phyloP scores from a whole-genome alignment of 1,140 invertebrate species.

The Zaprionus kolodkinae region DNA sequence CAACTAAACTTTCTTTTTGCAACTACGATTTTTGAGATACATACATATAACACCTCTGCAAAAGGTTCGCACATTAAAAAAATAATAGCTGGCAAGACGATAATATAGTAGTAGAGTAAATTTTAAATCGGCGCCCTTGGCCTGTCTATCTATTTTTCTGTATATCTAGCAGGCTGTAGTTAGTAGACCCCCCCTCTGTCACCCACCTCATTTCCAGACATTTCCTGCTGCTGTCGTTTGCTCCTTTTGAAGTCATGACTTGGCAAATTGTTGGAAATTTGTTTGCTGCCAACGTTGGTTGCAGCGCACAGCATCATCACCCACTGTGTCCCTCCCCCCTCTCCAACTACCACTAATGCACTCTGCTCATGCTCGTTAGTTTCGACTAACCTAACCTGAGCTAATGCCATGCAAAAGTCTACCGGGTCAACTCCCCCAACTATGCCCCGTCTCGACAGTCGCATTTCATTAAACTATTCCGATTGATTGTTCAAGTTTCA shows the following conservation, averaged over 20 bases:
- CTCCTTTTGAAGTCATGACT: constrained; percentile 42
- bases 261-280: constrained; percentile 48
- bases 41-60: neutral
- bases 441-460: neutral
- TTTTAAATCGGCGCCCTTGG: constrained; percentile 12
- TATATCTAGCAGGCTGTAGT: neutral
- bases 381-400: constrained; percentile 24
- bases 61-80: neutral
- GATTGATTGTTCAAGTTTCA: constrained; percentile 57
- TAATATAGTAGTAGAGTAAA: neutral
- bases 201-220: neutral
- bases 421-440: constrained; percentile 17
- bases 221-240: constrained; percentile 17
- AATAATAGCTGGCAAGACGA: neutral
- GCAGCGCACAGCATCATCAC: constrained; percentile 17
- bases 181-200: neutral
- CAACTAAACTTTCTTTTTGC: neutral
- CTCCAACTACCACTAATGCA: constrained; percentile 42
- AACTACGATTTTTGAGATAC: neutral
- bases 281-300: constrained; percentile 41
- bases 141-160: no score
- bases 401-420: constrained; percentile 45
- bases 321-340: neutral
- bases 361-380: constrained; percentile 51
- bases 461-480: constrained; percentile 63